Percentiles rank a stretch among this genome's conserved stretches.
These are phyloP conservation scores for Campoplex nolae DNA, from an alignment of 2,888 invertebrate genomes.

Conservation along the genomic window DNA sequence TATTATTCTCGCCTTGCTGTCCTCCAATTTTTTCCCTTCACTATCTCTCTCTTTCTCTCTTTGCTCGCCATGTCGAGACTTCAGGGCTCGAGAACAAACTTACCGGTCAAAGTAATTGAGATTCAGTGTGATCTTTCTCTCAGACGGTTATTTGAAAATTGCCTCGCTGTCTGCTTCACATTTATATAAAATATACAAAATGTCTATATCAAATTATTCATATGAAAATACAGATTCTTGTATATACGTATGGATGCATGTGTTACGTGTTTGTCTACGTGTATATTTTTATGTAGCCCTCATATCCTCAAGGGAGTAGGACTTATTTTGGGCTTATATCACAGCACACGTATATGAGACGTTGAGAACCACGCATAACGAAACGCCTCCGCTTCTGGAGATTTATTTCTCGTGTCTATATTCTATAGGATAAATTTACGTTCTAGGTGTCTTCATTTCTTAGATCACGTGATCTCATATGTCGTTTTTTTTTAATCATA, in stretches of 20 bases:
- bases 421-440: neutral
- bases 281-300: neutral
- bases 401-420: constrained; percentile 11
- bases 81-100: constrained; percentile 20
- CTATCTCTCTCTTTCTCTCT: neutral
- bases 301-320: too few relatives aligned
- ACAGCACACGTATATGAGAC: constrained; percentile 2
- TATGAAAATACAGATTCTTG: too few relatives aligned
- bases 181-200: neutral
- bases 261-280: neutral
- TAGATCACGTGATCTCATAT: neutral
- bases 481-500: neutral
- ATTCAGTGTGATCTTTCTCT: constrained; percentile 61
- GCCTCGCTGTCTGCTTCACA: constrained; percentile 19
- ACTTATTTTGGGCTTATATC: constrained; percentile 23
- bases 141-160: constrained; percentile 54
- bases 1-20: constrained; percentile 2
- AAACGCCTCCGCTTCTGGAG: constrained; percentile 10
- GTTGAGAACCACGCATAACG: constrained; percentile 6
- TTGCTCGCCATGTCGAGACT: neutral
- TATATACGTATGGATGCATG: neutral
- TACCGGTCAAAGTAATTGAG: constrained; percentile 60
- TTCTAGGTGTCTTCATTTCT: neutral
- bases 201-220: neutral
- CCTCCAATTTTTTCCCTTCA: neutral